Evolutionary conservation across 2,797 vertebrate genomes (phyloP).

Genomic region (Microctenopoma steveboyesi): DNA sequence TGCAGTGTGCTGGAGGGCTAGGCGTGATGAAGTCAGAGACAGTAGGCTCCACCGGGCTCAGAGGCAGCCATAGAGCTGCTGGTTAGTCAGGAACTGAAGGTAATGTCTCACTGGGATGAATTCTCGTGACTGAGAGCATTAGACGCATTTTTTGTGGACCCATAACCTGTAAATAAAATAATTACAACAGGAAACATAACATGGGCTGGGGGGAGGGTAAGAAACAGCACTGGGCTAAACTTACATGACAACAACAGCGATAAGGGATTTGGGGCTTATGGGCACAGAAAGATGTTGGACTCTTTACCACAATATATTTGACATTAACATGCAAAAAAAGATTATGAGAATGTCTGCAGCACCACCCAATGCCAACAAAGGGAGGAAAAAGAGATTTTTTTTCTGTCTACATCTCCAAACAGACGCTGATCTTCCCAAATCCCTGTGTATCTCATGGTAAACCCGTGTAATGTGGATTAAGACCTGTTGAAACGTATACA

Average conservation of each 20-base stretch:
- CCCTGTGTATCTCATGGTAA: slow-evolving; percentile 82
- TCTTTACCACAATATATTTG: slow-evolving; percentile 67
- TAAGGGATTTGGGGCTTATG: slow-evolving; percentile 72
- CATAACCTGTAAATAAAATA: slow-evolving; percentile 72
- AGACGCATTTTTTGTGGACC: slow-evolving; percentile 62
- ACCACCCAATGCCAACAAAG: slow-evolving; percentile 49
- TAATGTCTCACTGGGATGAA: slow-evolving; percentile 58
- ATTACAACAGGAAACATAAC: slow-evolving; percentile 63
- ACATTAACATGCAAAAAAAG: slow-evolving; percentile 71
- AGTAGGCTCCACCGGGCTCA: slow-evolving; percentile 31
- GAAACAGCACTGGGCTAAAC: slow-evolving; percentile 57
- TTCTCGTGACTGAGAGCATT: slow-evolving; percentile 61
- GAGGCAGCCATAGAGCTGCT: slow-evolving; percentile 43
- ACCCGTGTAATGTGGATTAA: slow-evolving; percentile 84
- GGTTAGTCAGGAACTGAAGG: slow-evolving; percentile 52
- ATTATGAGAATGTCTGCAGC: slow-evolving; percentile 57
- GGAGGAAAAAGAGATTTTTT: slow-evolving; percentile 40
- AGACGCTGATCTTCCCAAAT: slow-evolving; percentile 82
- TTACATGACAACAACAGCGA: slow-evolving; percentile 71
- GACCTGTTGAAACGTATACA: slow-evolving; percentile 79
- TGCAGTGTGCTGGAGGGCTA: slow-evolving; percentile 33
- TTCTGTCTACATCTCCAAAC: slow-evolving; percentile 61
- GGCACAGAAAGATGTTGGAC: slow-evolving; percentile 61
- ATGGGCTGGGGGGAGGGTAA: slow-evolving; percentile 42
- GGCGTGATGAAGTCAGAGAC: slow-evolving; percentile 30